Conservation (phyloP, 2,113 vertebrate genomes). For the Pseudolaguvia tuberculata region DNA sequence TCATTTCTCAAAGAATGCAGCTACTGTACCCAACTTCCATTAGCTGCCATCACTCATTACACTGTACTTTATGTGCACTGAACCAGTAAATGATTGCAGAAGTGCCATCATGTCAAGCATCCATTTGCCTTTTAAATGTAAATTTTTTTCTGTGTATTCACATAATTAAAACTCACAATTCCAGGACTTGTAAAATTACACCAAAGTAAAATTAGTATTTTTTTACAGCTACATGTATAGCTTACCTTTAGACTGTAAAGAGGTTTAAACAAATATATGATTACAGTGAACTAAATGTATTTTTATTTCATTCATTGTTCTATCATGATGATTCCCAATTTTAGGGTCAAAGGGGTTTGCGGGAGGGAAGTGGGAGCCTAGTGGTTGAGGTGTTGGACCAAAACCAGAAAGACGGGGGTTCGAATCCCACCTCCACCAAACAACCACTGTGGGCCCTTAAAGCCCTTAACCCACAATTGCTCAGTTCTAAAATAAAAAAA, state of each 20-base stretch:
- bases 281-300: background rate
- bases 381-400: no score
- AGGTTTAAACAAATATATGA: background rate
- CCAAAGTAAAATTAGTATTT: background rate
- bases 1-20: conserved; percentile 27
- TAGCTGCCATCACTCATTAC: conserved; percentile 36
- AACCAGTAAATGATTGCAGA: conserved; percentile 20
- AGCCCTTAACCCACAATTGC: no score
- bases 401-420: no score
- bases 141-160: background rate
- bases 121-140: conserved; percentile 18
- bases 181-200: background rate
- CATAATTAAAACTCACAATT: background rate
- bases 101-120: conserved; percentile 22
- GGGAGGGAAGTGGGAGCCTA: no score
- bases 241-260: background rate
- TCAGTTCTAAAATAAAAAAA: no score
- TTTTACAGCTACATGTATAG: background rate
- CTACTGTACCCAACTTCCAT: conserved; percentile 35
- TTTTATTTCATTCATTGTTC: no score
- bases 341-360: no score
- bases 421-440: no score
- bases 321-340: no score
- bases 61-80: conserved; percentile 30
- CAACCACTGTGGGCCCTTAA: no score